Evolutionary conservation across 2,888 invertebrate species (phyloP), one percentile per base, ranked within the genome.

Genomic region (Athrips mouffetella): DNA sequence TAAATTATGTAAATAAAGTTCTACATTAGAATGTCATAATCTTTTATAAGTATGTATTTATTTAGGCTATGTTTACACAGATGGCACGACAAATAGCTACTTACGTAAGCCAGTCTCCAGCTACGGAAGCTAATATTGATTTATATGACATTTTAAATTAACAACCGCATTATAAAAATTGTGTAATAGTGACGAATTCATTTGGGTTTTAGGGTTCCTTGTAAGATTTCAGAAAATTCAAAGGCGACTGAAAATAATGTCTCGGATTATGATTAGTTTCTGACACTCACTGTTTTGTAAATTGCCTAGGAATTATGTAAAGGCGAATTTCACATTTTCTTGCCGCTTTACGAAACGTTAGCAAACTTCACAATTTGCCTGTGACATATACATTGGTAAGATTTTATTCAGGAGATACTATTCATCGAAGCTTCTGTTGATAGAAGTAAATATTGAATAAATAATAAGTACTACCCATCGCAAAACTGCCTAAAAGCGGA

Each of bases 61-160:
- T 49, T 45, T 47, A 44, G 39, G 44, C 45, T 56, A 58, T 70
- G 53, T 71, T 71, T 62, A 60, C 57, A 58, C 67, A 68, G 68
- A 63, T 69, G 66, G 58, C 52, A 48, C 57, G 60, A 63, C 61
- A 62, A 62, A 66, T 54, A 56, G 60, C 59, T 59, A 61, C 54
- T 49, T 54, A 50, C 62, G 65, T 62, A 63, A 57, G 60, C 59
- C 59, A 58, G 52, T 57, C 56, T 56, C 60, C 60, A 58, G 58
- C 52, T 57, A 60, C 45, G 58, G 64, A 62, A 63, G 61, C 66
- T 57, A 59, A 63, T 67, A 60, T 62, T 60, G 60, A 67, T 65
- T 64, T 45, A 49, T 35, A 25, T 45, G 35, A 39, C 41, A 45
- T 8, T 31, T 33, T 31, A n/a, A 31, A 29, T 29, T 29, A 42